These are phyloP conservation scores for Pectinophora gossypiella DNA, from an alignment of 1,140 invertebrate genomes.

Conservation along the genomic window DNA sequence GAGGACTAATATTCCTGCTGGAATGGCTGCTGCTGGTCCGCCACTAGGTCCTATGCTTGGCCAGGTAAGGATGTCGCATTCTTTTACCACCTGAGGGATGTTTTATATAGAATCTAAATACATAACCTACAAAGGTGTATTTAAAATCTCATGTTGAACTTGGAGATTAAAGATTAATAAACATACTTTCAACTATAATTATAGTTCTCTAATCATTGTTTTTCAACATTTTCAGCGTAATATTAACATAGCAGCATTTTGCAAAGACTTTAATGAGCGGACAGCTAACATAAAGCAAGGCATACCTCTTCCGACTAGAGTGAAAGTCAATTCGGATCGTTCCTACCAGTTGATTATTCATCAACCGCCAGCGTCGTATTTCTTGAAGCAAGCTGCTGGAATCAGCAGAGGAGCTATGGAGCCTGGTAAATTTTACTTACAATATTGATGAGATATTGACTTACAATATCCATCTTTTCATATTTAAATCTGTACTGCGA, in stretches of 20 bases:
- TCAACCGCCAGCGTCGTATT: conserved; percentile 90
- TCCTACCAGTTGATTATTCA: conserved; percentile 90
- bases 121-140: too few species aligned
- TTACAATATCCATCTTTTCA: too few species aligned
- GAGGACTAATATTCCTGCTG: conserved; percentile 88
- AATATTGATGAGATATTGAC: too few species aligned
- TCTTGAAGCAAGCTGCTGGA: conserved; percentile 96
- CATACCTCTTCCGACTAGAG: conserved; percentile 89
- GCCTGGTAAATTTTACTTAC: conserved; percentile 81
- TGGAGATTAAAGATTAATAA: too few species aligned
- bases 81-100: not conserved
- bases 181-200: too few species aligned
- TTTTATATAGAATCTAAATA: not conserved
- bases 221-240: conserved; percentile 84
- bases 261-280: conserved; percentile 98
- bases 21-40: conserved; percentile 89
- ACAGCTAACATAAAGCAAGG: conserved; percentile 96
- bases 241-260: conserved; percentile 96
- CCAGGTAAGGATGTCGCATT: conserved; percentile 79
- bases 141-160: too few species aligned
- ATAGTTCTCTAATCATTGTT: conserved; percentile 11
- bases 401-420: conserved; percentile 88
- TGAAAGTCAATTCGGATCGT: conserved; percentile 91
- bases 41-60: conserved; percentile 94
- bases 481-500: too few species aligned